A percentile compares a stretch with the other conserved stretches of the same genome.
Evolutionary conservation across 2,797 vertebrate species (phyloP).

Genomic region (Pangasius sanitwongsei): DNA sequence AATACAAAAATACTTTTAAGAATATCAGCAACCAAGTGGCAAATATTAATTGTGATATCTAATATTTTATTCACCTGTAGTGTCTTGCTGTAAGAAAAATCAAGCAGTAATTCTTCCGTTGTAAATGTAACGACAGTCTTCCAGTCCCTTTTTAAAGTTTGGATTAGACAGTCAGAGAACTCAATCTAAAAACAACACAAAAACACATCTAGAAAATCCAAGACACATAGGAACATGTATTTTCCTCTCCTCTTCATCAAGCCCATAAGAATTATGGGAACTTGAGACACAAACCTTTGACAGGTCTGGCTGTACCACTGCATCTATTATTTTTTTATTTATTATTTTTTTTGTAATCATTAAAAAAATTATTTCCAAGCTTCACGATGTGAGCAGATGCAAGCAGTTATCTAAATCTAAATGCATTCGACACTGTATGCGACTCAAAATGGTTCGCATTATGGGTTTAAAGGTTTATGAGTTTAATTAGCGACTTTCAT

Average conservation of each 20-base stretch:
- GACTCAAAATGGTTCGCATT: neutral
- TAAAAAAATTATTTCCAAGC: neutral
- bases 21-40: neutral
- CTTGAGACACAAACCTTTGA: neutral
- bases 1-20: neutral
- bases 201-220: neutral
- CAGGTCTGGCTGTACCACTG: neutral
- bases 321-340: neutral
- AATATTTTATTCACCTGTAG: slow-evolving; percentile 10
- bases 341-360: neutral
- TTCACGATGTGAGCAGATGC: neutral
- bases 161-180: neutral
- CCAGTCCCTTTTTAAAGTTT: neutral
- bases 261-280: neutral
- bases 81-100: slow-evolving; percentile 13
- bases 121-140: neutral
- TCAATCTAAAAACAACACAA: neutral
- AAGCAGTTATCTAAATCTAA: neutral
- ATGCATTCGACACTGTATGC: neutral
- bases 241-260: neutral
- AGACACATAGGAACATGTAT: neutral
- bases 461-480: slow-evolving; percentile 27
- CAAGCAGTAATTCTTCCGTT: neutral
- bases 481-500: slow-evolving; percentile 37
- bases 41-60: neutral